These are phyloP conservation scores for Poeciliopsis paucimaculata DNA, from an alignment of 2,797 vertebrate genomes.

Conservation along the genomic window DNA sequence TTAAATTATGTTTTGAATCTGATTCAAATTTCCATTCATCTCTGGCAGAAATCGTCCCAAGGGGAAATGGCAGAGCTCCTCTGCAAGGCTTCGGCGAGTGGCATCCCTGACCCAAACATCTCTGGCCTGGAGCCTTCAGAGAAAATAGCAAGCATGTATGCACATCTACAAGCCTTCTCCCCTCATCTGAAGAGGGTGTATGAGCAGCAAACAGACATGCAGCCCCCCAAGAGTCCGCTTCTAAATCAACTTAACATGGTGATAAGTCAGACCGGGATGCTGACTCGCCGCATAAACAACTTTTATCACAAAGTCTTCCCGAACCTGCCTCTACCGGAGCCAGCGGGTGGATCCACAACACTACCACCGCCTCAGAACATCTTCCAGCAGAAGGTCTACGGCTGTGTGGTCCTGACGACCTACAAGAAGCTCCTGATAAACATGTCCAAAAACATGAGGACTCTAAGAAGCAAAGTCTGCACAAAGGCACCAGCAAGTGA, in stretches of 20 bases:
- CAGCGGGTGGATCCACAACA: slow-evolving; percentile 61
- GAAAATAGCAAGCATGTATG: slow-evolving; percentile 71
- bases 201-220: slow-evolving; percentile 81
- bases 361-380: slow-evolving; percentile 75
- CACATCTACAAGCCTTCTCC: slow-evolving; percentile 69
- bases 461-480: slow-evolving; percentile 63
- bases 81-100: slow-evolving; percentile 68
- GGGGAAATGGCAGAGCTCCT: slow-evolving; percentile 73
- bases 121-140: slow-evolving; percentile 73
- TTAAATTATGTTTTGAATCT: background rate
- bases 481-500: slow-evolving; percentile 25
- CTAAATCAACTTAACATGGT: slow-evolving; percentile 32
- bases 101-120: slow-evolving; percentile 74
- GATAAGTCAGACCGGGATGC: slow-evolving; percentile 4
- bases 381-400: slow-evolving; percentile 86
- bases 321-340: slow-evolving; percentile 73
- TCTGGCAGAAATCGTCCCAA: slow-evolving; percentile 73
- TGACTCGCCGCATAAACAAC: slow-evolving; percentile 44
- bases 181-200: slow-evolving; percentile 75
- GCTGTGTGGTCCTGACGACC: slow-evolving; percentile 79
- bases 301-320: slow-evolving; percentile 76
- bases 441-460: slow-evolving; percentile 64
- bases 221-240: slow-evolving; percentile 57
- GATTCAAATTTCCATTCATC: background rate
- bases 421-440: slow-evolving; percentile 74